Evolutionary conservation across 2,888 invertebrate genomes (phyloP).

Genomic region (Octonoba sinensis): DNA sequence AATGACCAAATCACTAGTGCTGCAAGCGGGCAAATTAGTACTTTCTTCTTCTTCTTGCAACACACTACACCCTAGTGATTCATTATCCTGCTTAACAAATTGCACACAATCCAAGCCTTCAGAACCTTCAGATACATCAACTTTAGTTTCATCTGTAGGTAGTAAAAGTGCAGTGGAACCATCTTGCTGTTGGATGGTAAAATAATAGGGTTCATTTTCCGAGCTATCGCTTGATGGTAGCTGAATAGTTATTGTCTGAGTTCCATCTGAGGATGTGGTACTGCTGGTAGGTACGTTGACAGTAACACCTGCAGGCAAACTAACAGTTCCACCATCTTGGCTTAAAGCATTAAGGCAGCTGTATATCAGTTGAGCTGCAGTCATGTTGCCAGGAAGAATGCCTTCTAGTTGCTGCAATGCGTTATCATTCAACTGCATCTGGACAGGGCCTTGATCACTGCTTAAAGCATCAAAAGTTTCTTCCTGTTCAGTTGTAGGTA

Average conservation of each 20-base stretch:
- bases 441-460: slow-evolving; percentile 26
- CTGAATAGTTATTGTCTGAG: slow-evolving; percentile 66
- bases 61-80: slow-evolving; percentile 26
- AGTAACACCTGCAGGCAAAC: slow-evolving; percentile 61
- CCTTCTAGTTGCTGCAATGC: slow-evolving; percentile 67
- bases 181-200: slow-evolving; percentile 64
- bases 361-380: slow-evolving; percentile 67
- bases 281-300: slow-evolving; percentile 32
- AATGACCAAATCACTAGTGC: slow-evolving; percentile 25
- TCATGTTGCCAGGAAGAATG: slow-evolving; percentile 63
- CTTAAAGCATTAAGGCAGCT: slow-evolving; percentile 67
- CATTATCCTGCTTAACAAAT: slow-evolving; percentile 18
- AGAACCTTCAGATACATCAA: slow-evolving; percentile 7
- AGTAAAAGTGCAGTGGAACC: slow-evolving; percentile 33
- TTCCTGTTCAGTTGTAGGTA: slow-evolving; percentile 5
- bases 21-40: not conserved
- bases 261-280: slow-evolving; percentile 49
- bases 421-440: slow-evolving; percentile 56
- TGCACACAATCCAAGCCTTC: slow-evolving; percentile 24
- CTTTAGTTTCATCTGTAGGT: slow-evolving; percentile 20
- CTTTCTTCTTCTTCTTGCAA: slow-evolving; percentile 24
- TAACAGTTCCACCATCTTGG: slow-evolving; percentile 66
- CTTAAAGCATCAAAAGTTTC: not conserved
- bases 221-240: slow-evolving; percentile 45
- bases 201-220: slow-evolving; percentile 65